Evolutionary conservation across 2,797 vertebrate species (phyloP).

Genomic region (Eutrigla gurnardus): DNA sequence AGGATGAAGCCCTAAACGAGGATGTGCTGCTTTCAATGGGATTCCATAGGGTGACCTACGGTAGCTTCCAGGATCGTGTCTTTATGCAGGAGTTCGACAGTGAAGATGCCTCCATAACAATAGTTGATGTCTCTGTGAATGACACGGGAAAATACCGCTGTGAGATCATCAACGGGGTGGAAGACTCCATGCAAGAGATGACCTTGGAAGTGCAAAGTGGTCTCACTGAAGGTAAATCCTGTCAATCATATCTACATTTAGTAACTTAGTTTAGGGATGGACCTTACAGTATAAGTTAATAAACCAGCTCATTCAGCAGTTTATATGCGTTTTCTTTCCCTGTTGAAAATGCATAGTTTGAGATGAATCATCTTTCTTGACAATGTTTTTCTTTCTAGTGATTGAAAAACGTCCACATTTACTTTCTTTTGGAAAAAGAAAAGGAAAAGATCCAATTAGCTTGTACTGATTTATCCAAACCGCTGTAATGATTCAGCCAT

Average conservation of each 20-base stretch:
- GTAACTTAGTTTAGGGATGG: not conserved
- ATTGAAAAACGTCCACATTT: slow-evolving; percentile 38
- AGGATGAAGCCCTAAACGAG: slow-evolving; percentile 83
- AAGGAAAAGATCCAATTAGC: slow-evolving; percentile 1
- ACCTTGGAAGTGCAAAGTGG: slow-evolving; percentile 85
- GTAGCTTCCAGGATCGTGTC: slow-evolving; percentile 85
- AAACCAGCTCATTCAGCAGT: not conserved
- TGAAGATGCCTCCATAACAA: slow-evolving; percentile 88
- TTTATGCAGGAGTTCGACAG: slow-evolving; percentile 81
- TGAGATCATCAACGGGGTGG: slow-evolving; percentile 90
- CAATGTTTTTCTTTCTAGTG: slow-evolving; percentile 20
- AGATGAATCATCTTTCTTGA: not conserved
- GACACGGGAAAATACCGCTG: slow-evolving; percentile 93
- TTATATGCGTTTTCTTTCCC: not conserved
- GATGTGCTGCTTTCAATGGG: slow-evolving; percentile 93
- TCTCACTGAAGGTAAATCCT: slow-evolving; percentile 58
- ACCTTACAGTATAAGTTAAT: not conserved
- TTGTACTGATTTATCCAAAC: slow-evolving; percentile 34
- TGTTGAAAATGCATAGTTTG: not conserved
- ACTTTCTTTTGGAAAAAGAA: slow-evolving; percentile 14
- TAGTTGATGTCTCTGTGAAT: slow-evolving; percentile 84
- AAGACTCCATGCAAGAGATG: slow-evolving; percentile 85
- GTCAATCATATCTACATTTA: slow-evolving; percentile 1
- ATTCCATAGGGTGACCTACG: slow-evolving; percentile 87
- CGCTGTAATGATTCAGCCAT: slow-evolving; percentile 10